Evolutionary conservation across 2,113 vertebrate species (phyloP).

Genomic region (Brevimyrus niger): DNA sequence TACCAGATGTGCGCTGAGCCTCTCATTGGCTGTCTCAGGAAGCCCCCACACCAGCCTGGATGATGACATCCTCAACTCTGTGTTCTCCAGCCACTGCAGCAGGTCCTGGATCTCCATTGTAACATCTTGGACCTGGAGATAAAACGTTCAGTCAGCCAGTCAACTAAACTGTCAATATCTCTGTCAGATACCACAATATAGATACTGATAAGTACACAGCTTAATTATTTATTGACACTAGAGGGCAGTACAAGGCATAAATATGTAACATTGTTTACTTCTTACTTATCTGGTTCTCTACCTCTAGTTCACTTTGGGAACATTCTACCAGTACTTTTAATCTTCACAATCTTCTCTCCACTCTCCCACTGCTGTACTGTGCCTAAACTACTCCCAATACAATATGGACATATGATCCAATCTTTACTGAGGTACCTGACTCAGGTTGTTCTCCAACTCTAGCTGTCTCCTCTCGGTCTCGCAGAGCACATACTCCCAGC

Average conservation of each 20-base stretch:
- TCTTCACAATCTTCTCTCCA: background rate
- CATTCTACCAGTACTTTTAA: background rate
- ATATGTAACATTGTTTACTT: background rate
- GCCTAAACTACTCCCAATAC: background rate
- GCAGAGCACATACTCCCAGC: constrained; percentile 73
- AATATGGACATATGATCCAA: background rate
- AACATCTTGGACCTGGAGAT: constrained; percentile 72
- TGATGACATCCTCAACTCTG: constrained; percentile 71
- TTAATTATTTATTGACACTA: background rate
- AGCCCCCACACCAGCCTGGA: constrained; percentile 65
- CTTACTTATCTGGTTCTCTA: background rate
- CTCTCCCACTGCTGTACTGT: background rate
- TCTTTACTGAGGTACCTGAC: constrained; percentile 59
- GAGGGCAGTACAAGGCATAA: background rate
- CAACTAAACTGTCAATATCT: background rate
- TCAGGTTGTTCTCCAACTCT: constrained; percentile 75
- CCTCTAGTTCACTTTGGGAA: background rate
- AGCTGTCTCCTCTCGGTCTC: constrained; percentile 74
- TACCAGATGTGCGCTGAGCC: constrained; percentile 61
- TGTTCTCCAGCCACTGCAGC: constrained; percentile 78
- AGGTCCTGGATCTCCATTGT: constrained; percentile 76
- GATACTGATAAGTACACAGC: too few relatives aligned
- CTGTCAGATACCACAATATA: background rate
- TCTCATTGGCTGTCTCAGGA: constrained; percentile 67
- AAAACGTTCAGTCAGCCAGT: background rate